phyloP scores from a whole-genome alignment of 2,888 invertebrate species.

The Salticus scenicus region DNA sequence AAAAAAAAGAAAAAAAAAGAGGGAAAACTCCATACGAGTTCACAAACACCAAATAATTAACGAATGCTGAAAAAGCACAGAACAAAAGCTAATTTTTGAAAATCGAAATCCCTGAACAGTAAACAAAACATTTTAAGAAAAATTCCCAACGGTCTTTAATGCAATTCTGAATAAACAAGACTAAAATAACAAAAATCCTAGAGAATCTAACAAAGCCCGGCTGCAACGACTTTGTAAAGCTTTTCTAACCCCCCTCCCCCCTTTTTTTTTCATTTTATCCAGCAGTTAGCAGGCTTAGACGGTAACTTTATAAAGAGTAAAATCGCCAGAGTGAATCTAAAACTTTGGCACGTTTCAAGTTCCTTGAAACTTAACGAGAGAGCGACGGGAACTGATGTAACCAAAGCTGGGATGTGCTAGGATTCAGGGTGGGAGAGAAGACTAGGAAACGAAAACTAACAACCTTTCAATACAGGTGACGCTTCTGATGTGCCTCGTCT shows the following conservation, averaged over 20 bases:
- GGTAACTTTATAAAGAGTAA: slow-evolving; percentile 66
- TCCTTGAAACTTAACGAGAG: slow-evolving; percentile 58
- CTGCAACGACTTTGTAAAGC: slow-evolving; percentile 47
- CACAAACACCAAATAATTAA: slow-evolving; percentile 51
- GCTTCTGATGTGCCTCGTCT: slow-evolving; percentile 38
- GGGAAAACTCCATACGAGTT: slow-evolving; percentile 7
- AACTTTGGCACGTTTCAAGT: slow-evolving; percentile 65
- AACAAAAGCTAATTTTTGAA: slow-evolving; percentile 21
- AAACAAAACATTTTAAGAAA: slow-evolving; percentile 42
- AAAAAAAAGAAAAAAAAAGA: slow-evolving; percentile 20
- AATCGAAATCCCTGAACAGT: slow-evolving; percentile 33
- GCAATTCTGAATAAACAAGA: slow-evolving; percentile 48
- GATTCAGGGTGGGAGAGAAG: not conserved
- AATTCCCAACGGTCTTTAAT: slow-evolving; percentile 52
- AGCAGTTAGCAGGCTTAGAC: slow-evolving; percentile 54
- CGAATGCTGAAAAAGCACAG: slow-evolving; percentile 31
- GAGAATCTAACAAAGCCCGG: slow-evolving; percentile 23
- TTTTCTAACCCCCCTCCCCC: not conserved
- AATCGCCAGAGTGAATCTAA: slow-evolving; percentile 65
- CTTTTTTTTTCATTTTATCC: not conserved
- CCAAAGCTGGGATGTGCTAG: slow-evolving; percentile 38
- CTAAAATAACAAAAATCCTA: slow-evolving; percentile 21
- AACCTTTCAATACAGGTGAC: slow-evolving; percentile 69
- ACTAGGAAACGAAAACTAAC: slow-evolving; percentile 45
- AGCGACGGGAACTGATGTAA: slow-evolving; percentile 57